Percentiles rank a stretch among this genome's conserved stretches.
phyloP scores from a whole-genome alignment of 2,797 vertebrate genomes.

The Rousettus madagascariensis region DNA sequence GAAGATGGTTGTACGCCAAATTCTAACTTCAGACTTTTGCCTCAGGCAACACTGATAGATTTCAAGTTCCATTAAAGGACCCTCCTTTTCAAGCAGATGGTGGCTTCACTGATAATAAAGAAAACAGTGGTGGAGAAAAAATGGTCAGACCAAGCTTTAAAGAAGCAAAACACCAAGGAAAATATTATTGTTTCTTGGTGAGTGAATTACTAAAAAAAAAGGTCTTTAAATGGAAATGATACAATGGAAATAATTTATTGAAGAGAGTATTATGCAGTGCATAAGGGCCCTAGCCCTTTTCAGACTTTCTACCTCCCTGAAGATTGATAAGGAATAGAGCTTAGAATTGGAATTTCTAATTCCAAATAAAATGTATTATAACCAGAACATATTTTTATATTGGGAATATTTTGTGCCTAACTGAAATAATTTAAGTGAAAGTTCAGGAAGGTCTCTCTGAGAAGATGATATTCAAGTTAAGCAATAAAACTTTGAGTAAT shows the following conservation, averaged over 20 bases:
- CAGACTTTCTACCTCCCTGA: neutral
- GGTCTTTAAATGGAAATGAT: slow-evolving; percentile 40
- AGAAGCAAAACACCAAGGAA: slow-evolving; percentile 61
- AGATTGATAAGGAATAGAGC: slow-evolving; percentile 29
- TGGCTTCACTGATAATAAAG: slow-evolving; percentile 59
- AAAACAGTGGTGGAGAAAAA: slow-evolving; percentile 30
- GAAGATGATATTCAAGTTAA: slow-evolving; percentile 41
- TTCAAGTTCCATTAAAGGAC: slow-evolving; percentile 56
- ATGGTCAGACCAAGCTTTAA: slow-evolving; percentile 42
- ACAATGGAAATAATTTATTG: slow-evolving; percentile 66
- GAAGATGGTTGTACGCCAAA: slow-evolving; percentile 57
- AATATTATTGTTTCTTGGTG: slow-evolving; percentile 53
- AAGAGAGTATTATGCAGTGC: slow-evolving; percentile 40
- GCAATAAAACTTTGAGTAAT: slow-evolving; percentile 26
- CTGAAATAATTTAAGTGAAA: slow-evolving; percentile 27
- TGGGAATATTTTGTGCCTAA: neutral
- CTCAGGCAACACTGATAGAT: slow-evolving; percentile 58
- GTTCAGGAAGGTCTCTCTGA: slow-evolving; percentile 4
- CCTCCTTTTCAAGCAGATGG: slow-evolving; percentile 62
- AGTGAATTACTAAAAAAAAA: slow-evolving; percentile 48
- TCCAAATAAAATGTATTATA: slow-evolving; percentile 19
- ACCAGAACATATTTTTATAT: slow-evolving; percentile 14
- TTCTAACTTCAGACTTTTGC: slow-evolving; percentile 56
- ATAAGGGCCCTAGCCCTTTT: neutral
- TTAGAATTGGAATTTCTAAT: slow-evolving; percentile 32